A percentile compares a stretch with the other conserved stretches of the same genome.
Conservation (phyloP, 2,113 vertebrate species). For the Phoxinus phoxinus region DNA sequence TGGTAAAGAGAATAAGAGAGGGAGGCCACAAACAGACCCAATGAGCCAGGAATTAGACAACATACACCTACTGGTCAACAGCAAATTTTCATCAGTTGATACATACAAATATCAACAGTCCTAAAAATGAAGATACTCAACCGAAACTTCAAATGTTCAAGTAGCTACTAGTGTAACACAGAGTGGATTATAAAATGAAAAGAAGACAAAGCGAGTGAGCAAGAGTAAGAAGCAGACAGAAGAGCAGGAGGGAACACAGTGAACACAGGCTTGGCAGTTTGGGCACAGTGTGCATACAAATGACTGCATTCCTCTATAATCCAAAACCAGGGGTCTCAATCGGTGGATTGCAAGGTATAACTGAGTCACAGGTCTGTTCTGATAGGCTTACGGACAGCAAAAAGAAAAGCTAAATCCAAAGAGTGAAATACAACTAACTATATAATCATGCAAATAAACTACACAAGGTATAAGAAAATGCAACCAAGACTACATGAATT, state of each 20-base stretch:
- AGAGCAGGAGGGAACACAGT: slow-evolving; percentile 10
- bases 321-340: neutral
- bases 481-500: neutral
- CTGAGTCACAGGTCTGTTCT: neutral
- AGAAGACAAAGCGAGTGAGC: neutral
- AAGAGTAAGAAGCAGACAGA: slow-evolving; percentile 14
- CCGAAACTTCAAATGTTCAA: neutral
- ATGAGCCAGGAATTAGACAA: slow-evolving; percentile 10
- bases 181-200: slow-evolving; percentile 2
- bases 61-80: neutral
- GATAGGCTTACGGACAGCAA: neutral
- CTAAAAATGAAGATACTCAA: neutral
- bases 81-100: neutral
- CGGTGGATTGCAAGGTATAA: neutral
- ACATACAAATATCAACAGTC: neutral
- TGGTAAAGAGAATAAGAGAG: neutral
- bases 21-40: neutral
- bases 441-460: neutral
- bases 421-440: neutral
- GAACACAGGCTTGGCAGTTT: slow-evolving; percentile 36
- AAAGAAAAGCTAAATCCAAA: neutral
- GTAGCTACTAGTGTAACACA: neutral
- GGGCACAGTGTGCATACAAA: slow-evolving; percentile 38
- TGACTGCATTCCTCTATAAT: slow-evolving; percentile 8
- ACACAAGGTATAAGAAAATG: neutral